Evolutionary conservation across 2,797 vertebrate genomes (phyloP).

Genomic region (Coregonus suidteri): DNA sequence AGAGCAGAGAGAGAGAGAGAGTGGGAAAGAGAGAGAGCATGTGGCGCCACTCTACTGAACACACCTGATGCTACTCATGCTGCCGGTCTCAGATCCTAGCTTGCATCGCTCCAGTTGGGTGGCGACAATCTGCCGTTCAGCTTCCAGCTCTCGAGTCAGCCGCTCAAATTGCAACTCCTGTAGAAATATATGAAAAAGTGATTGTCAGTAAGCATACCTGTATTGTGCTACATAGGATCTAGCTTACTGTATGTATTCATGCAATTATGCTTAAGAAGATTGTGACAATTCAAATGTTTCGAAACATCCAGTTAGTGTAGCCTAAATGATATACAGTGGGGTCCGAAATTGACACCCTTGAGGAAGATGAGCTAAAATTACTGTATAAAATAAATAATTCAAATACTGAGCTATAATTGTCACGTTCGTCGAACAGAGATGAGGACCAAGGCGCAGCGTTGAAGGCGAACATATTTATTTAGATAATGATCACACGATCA

Average conservation of each 20-base stretch:
- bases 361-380: no score
- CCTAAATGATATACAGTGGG: no score
- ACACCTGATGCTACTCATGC: conserved; percentile 98
- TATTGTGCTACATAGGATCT: not conserved
- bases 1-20: not conserved
- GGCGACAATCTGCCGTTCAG: conserved; percentile 96
- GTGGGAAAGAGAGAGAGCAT: not conserved
- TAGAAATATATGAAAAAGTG: conserved; percentile 34
- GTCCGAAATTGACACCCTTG: no score
- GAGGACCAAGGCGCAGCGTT: no score
- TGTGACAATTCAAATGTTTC: no score
- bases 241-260: not conserved
- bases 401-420: no score
- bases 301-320: no score
- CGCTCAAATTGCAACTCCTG: conserved; percentile 99
- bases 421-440: no score
- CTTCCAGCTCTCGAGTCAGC: conserved; percentile 97
- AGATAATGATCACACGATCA: no score
- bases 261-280: not conserved
- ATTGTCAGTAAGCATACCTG: not conserved
- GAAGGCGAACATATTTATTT: no score
- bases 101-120: conserved; percentile 99
- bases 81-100: conserved; percentile 97
- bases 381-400: no score
- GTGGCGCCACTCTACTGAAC: conserved; percentile 20